These are phyloP conservation scores for Uloborus plumipes DNA, from an alignment of 2,888 invertebrate genomes.

Conservation along the genomic window DNA sequence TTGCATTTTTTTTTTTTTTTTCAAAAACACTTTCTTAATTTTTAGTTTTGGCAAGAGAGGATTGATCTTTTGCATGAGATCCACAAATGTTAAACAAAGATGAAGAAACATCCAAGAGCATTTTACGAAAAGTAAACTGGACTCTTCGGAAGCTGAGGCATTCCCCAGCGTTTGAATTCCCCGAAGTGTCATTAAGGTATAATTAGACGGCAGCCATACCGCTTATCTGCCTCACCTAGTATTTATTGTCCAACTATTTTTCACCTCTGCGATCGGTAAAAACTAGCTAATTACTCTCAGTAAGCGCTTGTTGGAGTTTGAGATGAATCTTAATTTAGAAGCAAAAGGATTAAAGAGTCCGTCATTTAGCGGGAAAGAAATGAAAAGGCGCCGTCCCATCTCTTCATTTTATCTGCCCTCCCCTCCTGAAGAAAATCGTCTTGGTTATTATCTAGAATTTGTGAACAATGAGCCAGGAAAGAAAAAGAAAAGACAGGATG, in stretches of 20 bases:
- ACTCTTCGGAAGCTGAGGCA: constrained; percentile 37
- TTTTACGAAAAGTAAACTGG: constrained; percentile 40
- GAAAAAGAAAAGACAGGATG: too few species aligned
- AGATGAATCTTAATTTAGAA: constrained; percentile 64
- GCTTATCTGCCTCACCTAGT: constrained; percentile 62
- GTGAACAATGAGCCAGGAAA: constrained; percentile 44
- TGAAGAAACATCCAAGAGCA: too few species aligned
- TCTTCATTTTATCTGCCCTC: constrained; percentile 29
- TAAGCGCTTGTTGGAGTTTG: constrained; percentile 56
- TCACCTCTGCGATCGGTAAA: constrained; percentile 59
- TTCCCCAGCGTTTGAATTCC: constrained; percentile 19
- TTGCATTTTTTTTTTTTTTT: too few species aligned
- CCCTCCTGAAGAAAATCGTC: constrained; percentile 48
- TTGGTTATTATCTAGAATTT: constrained; percentile 56
- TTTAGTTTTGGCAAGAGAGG: too few species aligned
- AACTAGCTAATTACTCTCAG: constrained; percentile 61
- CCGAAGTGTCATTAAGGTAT: constrained; percentile 60
- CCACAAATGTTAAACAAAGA: too few species aligned
- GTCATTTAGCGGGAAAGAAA: constrained; percentile 48
- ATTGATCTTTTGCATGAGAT: too few species aligned
- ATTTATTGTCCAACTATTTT: constrained; percentile 63
- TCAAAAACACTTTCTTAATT: too few species aligned
- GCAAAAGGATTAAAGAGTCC: constrained; percentile 59
- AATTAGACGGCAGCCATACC: constrained; percentile 56
- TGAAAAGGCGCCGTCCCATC: constrained; percentile 23